Base-by-base conservation (phyloP, 2,113 vertebrate species). In the Lepisosteus oculatus region DNA sequence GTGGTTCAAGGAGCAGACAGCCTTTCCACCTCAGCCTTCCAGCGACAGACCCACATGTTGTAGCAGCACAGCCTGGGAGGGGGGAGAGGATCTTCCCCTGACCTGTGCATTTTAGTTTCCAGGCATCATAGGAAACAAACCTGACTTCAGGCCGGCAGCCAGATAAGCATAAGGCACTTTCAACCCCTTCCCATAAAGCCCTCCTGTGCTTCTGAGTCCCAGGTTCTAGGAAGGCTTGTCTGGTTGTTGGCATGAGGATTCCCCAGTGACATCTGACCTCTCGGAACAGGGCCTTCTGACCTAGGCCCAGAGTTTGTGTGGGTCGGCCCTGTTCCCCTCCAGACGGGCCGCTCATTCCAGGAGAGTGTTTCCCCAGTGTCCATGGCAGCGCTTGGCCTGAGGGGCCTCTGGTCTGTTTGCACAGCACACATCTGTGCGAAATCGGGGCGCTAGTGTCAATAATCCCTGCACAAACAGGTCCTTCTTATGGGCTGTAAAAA, bases 401-500 rank as follows among this genome's bases (percentile, higher is more conserved):
- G 71, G 77, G 78, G 83, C 65, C 78, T 76, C 70, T 45, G 3
- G 6, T 55, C 73, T 89, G 79, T 92, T 91, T 90, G 83, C 83
- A 84, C 55, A 86, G 73, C 79, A 79, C 85, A 90, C 78, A 76
- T 77, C 76, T 82, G 81, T 89, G 87, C 76, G 86, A 90, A 73
- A 80, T 72, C 71, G 72, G 77, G 75, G 80, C 61, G 71, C 69
- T 55, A 78, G 82, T 78, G 85, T 90, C 83, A 89, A 87, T 81
- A 88, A 61, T 68, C 67, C 72, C 77, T 75, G 74, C 77, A 86
- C 76, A 85, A 80, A 78, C 78, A 85, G 74, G 51, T 71, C 78
- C 77, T 83, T 83, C 79, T 79, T 78, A 59, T 3, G 4, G 11
- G 13, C 5, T n/a, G 12, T n/a, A 59, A n/a, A 59, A 59, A 59